phyloP scores from a whole-genome alignment of 2,888 invertebrate genomes.

The Epinotia demarniana region DNA sequence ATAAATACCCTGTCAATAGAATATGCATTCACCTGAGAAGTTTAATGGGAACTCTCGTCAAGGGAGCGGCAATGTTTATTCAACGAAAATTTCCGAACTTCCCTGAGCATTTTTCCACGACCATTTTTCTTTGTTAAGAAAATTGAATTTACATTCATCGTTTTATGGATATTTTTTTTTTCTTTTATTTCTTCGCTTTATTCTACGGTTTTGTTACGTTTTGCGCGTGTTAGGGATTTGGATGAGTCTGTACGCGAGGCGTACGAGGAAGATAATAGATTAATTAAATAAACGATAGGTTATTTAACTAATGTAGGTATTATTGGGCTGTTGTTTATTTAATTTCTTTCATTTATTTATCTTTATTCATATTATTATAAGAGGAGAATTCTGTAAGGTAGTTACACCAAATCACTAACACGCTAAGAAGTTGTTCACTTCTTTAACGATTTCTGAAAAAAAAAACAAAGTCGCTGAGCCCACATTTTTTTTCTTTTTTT shows the following conservation, averaged over 20 bases:
- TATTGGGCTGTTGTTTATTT: not conserved
- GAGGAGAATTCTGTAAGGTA: no score
- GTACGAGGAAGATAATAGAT: no score
- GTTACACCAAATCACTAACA: no score
- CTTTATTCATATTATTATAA: no score
- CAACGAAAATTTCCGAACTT: constrained; percentile 51
- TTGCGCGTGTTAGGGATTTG: constrained; percentile 38
- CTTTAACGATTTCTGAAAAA: no score
- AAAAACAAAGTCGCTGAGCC: no score
- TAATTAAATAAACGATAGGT: not conserved
- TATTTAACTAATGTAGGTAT: not conserved
- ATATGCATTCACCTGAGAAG: constrained; percentile 37
- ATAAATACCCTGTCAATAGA: constrained; percentile 42
- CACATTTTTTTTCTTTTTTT: no score
- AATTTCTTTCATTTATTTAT: not conserved
- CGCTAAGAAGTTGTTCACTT: no score
- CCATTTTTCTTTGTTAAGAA: constrained; percentile 73
- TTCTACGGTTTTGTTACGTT: constrained; percentile 39
- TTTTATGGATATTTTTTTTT: constrained; percentile 64
- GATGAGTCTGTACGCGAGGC: constrained; percentile 23
- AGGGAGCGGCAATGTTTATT: constrained; percentile 58
- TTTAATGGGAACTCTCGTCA: constrained; percentile 43
- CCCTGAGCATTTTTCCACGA: constrained; percentile 53
- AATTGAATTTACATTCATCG: constrained; percentile 75
- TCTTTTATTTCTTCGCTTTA: constrained; percentile 61